Conservation (phyloP, 2,888 invertebrate species). For the Nasonia oneida region DNA sequence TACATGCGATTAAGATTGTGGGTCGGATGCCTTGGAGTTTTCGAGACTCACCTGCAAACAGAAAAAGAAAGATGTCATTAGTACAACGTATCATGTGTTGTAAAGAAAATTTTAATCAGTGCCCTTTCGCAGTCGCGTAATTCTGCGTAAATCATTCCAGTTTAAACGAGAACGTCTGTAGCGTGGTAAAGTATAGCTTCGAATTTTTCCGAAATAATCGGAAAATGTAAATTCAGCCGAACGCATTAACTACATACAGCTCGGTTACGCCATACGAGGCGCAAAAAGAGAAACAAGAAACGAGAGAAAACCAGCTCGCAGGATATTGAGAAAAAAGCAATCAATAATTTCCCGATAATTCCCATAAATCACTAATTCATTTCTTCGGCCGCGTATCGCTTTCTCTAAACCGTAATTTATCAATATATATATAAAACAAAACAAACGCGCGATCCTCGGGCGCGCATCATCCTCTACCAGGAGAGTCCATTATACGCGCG, state of each 20-base stretch:
- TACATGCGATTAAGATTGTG: neutral
- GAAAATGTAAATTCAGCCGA: neutral
- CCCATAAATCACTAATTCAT: slow-evolving; percentile 50
- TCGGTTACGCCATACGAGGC: neutral
- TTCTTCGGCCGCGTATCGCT: slow-evolving; percentile 40
- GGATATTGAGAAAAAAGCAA: slow-evolving; percentile 35
- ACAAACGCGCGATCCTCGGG: slow-evolving; percentile 22
- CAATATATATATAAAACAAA: slow-evolving; percentile 13
- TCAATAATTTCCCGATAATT: slow-evolving; percentile 40
- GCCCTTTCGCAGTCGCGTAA: neutral
- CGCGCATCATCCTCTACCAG: neutral
- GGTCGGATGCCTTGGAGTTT: neutral
- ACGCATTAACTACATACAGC: neutral
- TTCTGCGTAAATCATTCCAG: neutral
- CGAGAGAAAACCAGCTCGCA: neutral
- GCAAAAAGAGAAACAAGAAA: neutral
- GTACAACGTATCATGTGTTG: neutral
- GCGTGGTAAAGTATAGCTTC: neutral
- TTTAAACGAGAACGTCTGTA: neutral
- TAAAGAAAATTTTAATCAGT: neutral
- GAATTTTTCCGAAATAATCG: slow-evolving; percentile 1
- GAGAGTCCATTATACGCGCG: slow-evolving; percentile 35
- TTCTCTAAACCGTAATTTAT: slow-evolving; percentile 47
- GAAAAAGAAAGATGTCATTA: neutral
- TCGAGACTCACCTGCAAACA: neutral